These are phyloP conservation scores for Plecturocebus donacophilus DNA, from an alignment of 2,113 vertebrate species.

Conservation along the genomic window DNA sequence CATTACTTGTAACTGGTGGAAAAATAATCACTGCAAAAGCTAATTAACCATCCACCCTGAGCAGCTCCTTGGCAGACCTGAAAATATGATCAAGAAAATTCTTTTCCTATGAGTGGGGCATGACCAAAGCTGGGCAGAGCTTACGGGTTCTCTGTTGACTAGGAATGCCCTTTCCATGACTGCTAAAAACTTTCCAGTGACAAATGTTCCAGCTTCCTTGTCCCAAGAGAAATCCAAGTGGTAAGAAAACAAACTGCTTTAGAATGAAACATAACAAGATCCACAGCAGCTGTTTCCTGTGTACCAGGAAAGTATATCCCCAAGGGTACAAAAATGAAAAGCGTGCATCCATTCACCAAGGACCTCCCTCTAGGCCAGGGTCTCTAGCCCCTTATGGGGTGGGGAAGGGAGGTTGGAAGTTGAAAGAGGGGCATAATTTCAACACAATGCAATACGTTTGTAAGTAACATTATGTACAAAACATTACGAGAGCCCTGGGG, in stretches of 20 bases:
- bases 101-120: slow-evolving; percentile 46
- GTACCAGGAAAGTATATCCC: neutral
- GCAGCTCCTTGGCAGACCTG: neutral
- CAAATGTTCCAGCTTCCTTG: slow-evolving; percentile 5
- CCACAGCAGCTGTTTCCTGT: neutral
- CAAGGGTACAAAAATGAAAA: neutral
- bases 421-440: neutral
- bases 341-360: neutral
- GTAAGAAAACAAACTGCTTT: neutral
- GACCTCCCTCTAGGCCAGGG: neutral
- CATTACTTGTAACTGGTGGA: neutral
- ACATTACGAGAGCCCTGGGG: neutral
- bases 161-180: neutral
- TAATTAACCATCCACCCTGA: slow-evolving; percentile 7
- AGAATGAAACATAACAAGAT: neutral
- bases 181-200: slow-evolving; percentile 10
- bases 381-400: neutral
- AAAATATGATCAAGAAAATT: slow-evolving; percentile 47
- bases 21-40: neutral
- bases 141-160: neutral
- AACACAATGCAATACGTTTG: neutral
- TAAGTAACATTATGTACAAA: neutral
- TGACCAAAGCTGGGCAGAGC: slow-evolving; percentile 41
- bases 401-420: neutral
- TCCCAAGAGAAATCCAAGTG: neutral